Base-by-base conservation (phyloP, 2,888 invertebrate species). In the Lasiommata megera region DNA sequence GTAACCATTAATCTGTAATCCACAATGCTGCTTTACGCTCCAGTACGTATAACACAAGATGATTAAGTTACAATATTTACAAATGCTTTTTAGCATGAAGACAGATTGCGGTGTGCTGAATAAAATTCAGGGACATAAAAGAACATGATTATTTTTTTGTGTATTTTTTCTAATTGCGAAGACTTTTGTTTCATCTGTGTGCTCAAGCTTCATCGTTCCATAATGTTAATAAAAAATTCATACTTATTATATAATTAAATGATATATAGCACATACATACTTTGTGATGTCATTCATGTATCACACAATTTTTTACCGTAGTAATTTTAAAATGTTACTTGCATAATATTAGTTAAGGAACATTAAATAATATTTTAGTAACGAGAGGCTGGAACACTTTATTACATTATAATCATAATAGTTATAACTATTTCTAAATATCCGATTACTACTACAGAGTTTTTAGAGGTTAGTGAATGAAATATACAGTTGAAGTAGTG, bases 401-500 rank as follows among this genome's bases (percentile, higher is more conserved):
- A 46, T 31, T 14, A 29, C 17, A 17, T 17, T 34, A 34, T 34
- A 34, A 11, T 40, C 3, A 28, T 23, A 3, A 43, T 41, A 16
- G n/a, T 7, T 43, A 43, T 43, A 28, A 29, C 11, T 8, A n/a
- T 12, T 23, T n/a, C 5, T 23, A 23, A 43, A 31, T 46, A 46
- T 18, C 23, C 16, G 43, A 56, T 47, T 34, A 11, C 6, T 52
- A 31, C 41, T n/a, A 59, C 46, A 37, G 41, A 55, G 46, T 59
- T 52, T 40, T 18, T 52, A 47, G 59, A 40, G 59, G 52, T 59
- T 59, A 55, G 55, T 59, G 59, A 59, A 36, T 16, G 17, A 40
- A n/a, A 44, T 36, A 38, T 53, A 48, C 28, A 48, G 28, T 58
- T 29, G 12, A 46, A 46, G 46, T 52, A 46, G 54, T 31, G 29